A percentile compares a stretch with the other conserved stretches of the same genome.
phyloP scores from a whole-genome alignment of 64 coral and sea anemone genomes.

The Trachythela sp. region DNA sequence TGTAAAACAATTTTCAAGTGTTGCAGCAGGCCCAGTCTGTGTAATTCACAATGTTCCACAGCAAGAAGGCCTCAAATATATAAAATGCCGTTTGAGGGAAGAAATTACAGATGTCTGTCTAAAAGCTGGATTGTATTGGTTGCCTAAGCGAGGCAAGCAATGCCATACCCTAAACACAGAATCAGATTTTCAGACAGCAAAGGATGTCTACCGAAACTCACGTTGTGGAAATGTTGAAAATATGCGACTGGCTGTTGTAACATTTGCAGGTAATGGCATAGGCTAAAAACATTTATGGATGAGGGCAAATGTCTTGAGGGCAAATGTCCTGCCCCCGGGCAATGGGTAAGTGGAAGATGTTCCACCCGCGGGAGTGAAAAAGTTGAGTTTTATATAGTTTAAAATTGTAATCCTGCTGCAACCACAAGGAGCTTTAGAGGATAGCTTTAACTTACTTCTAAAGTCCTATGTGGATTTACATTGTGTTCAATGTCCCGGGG shows the following conservation, averaged over 20 bases:
- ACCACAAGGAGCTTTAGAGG: no score
- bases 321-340: no score
- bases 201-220: slow-evolving; percentile 21
- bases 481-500: no score
- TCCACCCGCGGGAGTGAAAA: no score
- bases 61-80: background rate
- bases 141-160: slow-evolving; percentile 42
- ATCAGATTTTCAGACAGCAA: slow-evolving; percentile 23
- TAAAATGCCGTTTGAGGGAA: slow-evolving; percentile 14
- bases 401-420: no score
- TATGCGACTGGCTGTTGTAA: slow-evolving; percentile 27
- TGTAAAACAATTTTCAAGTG: slow-evolving; percentile 15
- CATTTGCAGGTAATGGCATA: slow-evolving; percentile 16
- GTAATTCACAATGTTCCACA: slow-evolving; percentile 18
- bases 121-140: slow-evolving; percentile 51
- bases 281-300: background rate
- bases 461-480: no score
- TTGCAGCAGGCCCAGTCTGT: background rate
- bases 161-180: slow-evolving; percentile 35
- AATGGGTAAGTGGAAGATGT: no score
- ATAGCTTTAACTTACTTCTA: no score
- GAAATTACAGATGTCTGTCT: slow-evolving; percentile 35
- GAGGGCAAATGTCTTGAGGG: background rate
- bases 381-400: no score
- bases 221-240: slow-evolving; percentile 22